These are phyloP conservation scores for Danaus plexippus DNA, from an alignment of 1,140 invertebrate genomes.

Conservation along the genomic window DNA sequence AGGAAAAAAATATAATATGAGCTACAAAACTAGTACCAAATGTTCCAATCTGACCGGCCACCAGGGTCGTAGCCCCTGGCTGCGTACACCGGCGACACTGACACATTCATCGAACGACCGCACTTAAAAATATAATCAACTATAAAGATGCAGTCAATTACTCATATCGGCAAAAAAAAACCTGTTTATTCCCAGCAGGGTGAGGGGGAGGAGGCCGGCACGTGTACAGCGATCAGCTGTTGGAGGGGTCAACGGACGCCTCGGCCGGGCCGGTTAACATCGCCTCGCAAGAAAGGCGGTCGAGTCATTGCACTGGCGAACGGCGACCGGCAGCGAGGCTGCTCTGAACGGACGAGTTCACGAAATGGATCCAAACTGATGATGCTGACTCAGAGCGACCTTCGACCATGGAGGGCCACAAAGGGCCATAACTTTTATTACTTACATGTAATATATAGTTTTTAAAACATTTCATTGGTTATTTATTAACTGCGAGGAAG, in stretches of 20 bases:
- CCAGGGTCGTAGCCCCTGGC: too few relatives aligned
- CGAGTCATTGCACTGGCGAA: conserved; percentile 38
- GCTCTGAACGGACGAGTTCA: conserved; percentile 25
- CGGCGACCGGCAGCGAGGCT: conserved; percentile 11
- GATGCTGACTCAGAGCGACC: conserved; percentile 8
- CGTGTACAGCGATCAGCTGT: conserved; percentile 51
- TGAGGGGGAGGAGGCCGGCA: conserved; percentile 23
- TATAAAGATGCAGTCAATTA: conserved; percentile 29
- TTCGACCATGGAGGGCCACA: too few relatives aligned
- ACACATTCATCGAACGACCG: too few relatives aligned
- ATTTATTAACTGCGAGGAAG: too few relatives aligned
- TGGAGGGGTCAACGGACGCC: conserved; percentile 35
- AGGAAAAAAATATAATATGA: too few relatives aligned
- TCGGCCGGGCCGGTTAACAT: conserved; percentile 36
- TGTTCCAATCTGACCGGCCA: too few relatives aligned
- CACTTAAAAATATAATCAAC: conserved; percentile 11
- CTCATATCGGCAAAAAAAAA: conserved; percentile 24
- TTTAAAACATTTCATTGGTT: too few relatives aligned
- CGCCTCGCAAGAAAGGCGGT: conserved; percentile 25
- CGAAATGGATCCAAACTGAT: conserved; percentile 12
- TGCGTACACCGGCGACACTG: too few relatives aligned
- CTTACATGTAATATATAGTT: too few relatives aligned
- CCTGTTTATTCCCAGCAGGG: conserved; percentile 27
- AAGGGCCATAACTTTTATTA: too few relatives aligned
- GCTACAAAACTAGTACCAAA: too few relatives aligned